Base-by-base conservation (phyloP, 2,113 vertebrate genomes). In the Gallinago media region DNA sequence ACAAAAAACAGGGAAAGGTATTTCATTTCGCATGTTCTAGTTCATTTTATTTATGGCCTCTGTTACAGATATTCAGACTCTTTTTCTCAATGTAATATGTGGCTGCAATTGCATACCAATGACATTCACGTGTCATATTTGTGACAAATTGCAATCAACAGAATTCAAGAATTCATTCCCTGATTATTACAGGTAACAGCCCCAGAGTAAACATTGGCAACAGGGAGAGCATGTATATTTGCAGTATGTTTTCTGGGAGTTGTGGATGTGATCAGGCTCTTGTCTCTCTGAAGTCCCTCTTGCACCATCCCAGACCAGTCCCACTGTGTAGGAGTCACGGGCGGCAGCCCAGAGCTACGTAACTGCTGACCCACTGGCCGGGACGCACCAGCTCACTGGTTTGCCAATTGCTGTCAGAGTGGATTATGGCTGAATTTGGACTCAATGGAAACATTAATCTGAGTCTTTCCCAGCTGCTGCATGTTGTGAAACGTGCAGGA, bases 31-130 rank as follows among this genome's bases (percentile, higher is more conserved):
- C 18, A 4, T 93, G 44, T 63, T 94, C 44, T 90, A 78, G 68
- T 78, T 77, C 8, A 0, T 46, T 94, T 92, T 93, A 96, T 96
- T 97, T 94, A 95, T 83, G 63, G 75, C 44, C 27, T 49, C 42
- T 86, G 61, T 66, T 88, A 67, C 0, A 93, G 85, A 78, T 85
- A 75, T 86, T 77, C 68, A 84, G 85, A 56, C 32, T 63, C 18
- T 58, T 71, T 92, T 84, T 44, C 34, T 27, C 63, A 71, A 86
- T 40, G 34, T 67, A 71, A 34, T 86, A 27, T 49, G 73, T 92
- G 62, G 32, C 38, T 92, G 27, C 85, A 80, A 0, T 88, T 78
- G 55, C 92, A 93, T 84, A 87, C 83, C 88, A 73, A 34, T 90
- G 65, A 63, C 38, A 91, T n/a, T 77, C 52, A 46, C 73, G 56